Evolutionary conservation across 2,888 invertebrate species (phyloP), one percentile per base, ranked within the genome.

Genomic region (Seira musarum): DNA sequence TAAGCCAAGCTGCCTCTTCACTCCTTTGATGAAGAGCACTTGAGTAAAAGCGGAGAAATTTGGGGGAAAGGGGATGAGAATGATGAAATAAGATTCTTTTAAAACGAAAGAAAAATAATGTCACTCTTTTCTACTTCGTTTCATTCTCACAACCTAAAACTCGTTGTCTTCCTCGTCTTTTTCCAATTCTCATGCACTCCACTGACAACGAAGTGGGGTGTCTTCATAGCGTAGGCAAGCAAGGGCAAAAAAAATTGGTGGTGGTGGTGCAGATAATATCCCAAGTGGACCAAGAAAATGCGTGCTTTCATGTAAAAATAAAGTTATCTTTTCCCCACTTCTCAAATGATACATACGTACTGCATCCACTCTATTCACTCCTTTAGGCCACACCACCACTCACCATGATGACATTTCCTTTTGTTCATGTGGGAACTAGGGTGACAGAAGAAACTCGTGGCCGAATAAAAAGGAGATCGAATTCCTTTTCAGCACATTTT

Each of bases 11-110:
- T 49, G 8, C 35, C 35, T 30, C 17, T 25, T 65, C 15, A 5
- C 65, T 25, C 15, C 65, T 76, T 76, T 76, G 76, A 76, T 76
- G 76, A 70, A 76, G 76, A 69, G 69, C 65, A 76, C 76, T 76
- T 69, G 76, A 69, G 63, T 19, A 13, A 8, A 63, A 19, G 63
- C 17, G 22, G 35, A 24, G 35, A 21, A 71, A n/a, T 5, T 30
- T 5, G 30, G 30, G 30, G 30, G 30, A 30, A 30, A 30, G 30
- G 30, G 30, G 30, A 30, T 30, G 30, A 30, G 2, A 8, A 30
- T 30, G 30, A 30, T 30, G 30, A 5, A 30, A 8, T 30, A 8
- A 8, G 2, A 30, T 30, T 30, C 30, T 30, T 30, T n/a, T n/a
- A n/a, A 30, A 30, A 30, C 3, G 8, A 30, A 30, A 30, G 30